Conservation (phyloP, 2,888 invertebrate genomes). For the Rotaria magnacalcarata region DNA sequence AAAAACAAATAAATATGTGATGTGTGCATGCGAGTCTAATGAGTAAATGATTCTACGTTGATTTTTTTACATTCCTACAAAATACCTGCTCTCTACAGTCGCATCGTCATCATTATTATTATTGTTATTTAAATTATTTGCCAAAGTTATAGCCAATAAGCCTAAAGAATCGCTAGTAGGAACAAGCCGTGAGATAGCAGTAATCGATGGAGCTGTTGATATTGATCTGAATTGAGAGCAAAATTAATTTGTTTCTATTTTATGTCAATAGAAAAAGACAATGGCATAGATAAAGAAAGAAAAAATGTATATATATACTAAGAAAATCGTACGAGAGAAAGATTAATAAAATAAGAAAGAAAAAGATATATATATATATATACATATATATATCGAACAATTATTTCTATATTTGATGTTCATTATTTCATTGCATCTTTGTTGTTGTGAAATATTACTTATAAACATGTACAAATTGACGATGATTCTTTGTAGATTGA, state of each 20-base stretch:
- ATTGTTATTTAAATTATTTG: background rate
- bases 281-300: background rate
- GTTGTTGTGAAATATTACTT: background rate
- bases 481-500: background rate
- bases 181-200: background rate
- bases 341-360: background rate
- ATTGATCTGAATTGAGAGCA: background rate
- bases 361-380: background rate
- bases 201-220: background rate
- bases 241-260: background rate
- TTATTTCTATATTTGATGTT: background rate
- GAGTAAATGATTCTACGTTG: background rate
- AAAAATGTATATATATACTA: background rate
- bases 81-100: background rate
- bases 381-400: background rate
- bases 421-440: background rate
- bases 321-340: background rate
- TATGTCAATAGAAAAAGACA: background rate
- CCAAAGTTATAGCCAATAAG: slow-evolving; percentile 9
- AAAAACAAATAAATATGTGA: background rate
- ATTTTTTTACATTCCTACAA: background rate
- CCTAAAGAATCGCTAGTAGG: background rate
- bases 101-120: background rate
- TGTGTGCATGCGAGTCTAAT: background rate
- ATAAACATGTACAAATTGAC: slow-evolving; percentile 16